Evolutionary conservation across 2,888 invertebrate species (phyloP).

Genomic region (Mythimna vitellina): DNA sequence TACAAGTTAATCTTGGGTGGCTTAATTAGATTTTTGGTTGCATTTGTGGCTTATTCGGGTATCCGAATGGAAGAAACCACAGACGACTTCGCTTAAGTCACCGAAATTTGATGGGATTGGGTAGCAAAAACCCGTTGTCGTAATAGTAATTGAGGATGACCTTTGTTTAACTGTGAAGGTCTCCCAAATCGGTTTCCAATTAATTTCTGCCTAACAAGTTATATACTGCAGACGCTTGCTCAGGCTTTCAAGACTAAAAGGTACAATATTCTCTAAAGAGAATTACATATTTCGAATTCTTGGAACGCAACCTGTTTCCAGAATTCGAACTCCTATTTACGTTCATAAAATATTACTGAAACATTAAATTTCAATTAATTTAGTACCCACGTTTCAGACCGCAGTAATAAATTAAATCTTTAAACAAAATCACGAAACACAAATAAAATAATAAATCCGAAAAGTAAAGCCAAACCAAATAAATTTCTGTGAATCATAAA

Average conservation of each 20-base stretch:
- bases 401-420: slow-evolving; percentile 12
- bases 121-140: not conserved
- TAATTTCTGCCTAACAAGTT: not conserved
- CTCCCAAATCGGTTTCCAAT: not conserved
- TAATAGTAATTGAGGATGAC: not conserved
- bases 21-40: not conserved
- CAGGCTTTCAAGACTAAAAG: no score
- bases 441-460: slow-evolving; percentile 41
- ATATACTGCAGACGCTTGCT: not conserved
- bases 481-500: slow-evolving; percentile 30
- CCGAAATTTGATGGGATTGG: not conserved
- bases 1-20: slow-evolving; percentile 12
- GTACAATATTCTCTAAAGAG: not conserved
- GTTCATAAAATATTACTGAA: not conserved
- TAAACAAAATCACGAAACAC: slow-evolving; percentile 23
- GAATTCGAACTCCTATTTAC: not conserved
- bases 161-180: not conserved
- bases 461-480: slow-evolving; percentile 27
- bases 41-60: not conserved
- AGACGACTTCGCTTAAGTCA: not conserved
- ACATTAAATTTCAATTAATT: not conserved
- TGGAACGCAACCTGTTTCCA: not conserved
- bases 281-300: not conserved
- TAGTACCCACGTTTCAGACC: not conserved
- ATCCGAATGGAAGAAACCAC: not conserved